Base-by-base conservation (phyloP, 2,888 invertebrate genomes). In the Acrobasis consociella region DNA sequence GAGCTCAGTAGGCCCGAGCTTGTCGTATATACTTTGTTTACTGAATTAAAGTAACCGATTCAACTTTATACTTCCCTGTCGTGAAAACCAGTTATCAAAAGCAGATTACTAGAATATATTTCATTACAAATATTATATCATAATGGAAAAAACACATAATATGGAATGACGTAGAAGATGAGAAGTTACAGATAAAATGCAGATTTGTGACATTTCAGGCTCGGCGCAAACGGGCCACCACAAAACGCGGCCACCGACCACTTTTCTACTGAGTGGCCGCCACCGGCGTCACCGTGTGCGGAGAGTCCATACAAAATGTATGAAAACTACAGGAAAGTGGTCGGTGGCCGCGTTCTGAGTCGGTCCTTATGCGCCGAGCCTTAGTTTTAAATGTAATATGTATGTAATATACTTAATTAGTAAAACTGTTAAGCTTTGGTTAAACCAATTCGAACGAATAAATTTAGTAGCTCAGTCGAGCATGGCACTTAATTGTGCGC, bases 111-210 rank as follows among this genome's bases (percentile, higher is more conserved):
- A 56, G 17, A 56, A 60, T 55, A 37, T 51, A 53, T 62, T 68
- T 67, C 69, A 67, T 62, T 68, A 58, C 69, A 69, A 72, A 74
- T 67, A 70, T n/a, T 3, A 56, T 39, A 70, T n/a, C 11, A 56
- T 39, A n/a, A 56, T n/a, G n/a, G 56, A 66, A 71, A 69, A 80
- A 85, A 86, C 83, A 85, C 85, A 85, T 81, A 66, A 65, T 74
- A 83, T 86, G 86, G 86, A 86, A 86, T 86, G 86, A 83, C 79
- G 76, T 69, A 75, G 76, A 77, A 67, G 67, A 75, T 49, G 55
- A 46, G 42, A 72, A 74, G 68, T 73, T 66, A 73, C 65, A 75
- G 46, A 59, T 62, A 70, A 60, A 73, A 76, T 78, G 66, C 67
- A 72, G 67, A 71, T 78, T 78, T 81, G 82, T 81, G 80, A 80